A percentile compares a stretch with the other conserved stretches of the same genome.
phyloP scores from a whole-genome alignment of 2,113 vertebrate genomes.

The Struthio camelus region DNA sequence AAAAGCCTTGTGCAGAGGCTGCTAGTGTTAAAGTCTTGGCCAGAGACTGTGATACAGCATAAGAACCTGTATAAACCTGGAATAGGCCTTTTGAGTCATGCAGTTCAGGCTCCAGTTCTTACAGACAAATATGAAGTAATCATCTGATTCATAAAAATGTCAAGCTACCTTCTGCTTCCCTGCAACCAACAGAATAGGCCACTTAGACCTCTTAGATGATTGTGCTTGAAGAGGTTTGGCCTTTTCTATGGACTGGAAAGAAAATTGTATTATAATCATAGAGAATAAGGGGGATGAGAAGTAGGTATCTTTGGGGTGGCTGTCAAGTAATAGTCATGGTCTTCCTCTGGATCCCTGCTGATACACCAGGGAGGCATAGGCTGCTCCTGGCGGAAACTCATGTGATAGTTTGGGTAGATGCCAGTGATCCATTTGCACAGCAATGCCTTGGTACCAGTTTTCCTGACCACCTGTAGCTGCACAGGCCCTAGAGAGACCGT shows the following conservation, averaged over 20 bases:
- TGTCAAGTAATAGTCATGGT: fast-evolving
- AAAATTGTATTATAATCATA: background rate
- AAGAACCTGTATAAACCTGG: background rate
- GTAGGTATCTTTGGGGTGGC: background rate
- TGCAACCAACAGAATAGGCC: background rate
- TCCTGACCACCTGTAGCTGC: background rate
- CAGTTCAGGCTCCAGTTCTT: background rate
- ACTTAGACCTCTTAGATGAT: background rate
- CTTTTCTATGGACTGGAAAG: background rate
- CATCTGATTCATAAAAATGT: background rate
- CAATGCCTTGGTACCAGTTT: background rate
- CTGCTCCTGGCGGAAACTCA: too few species aligned
- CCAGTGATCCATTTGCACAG: background rate
- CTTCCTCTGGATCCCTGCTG: background rate
- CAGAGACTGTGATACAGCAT: too few species aligned
- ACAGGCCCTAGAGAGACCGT: background rate
- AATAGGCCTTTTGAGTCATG: background rate
- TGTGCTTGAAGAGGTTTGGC: background rate
- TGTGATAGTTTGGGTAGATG: background rate
- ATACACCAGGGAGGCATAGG: too few species aligned
- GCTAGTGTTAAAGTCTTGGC: background rate
- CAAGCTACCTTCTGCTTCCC: background rate
- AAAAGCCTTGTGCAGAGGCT: background rate
- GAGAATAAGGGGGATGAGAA: background rate
- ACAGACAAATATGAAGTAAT: background rate